Base-by-base conservation (phyloP, 2,113 vertebrate genomes). In the Cyprinodon variegatus region DNA sequence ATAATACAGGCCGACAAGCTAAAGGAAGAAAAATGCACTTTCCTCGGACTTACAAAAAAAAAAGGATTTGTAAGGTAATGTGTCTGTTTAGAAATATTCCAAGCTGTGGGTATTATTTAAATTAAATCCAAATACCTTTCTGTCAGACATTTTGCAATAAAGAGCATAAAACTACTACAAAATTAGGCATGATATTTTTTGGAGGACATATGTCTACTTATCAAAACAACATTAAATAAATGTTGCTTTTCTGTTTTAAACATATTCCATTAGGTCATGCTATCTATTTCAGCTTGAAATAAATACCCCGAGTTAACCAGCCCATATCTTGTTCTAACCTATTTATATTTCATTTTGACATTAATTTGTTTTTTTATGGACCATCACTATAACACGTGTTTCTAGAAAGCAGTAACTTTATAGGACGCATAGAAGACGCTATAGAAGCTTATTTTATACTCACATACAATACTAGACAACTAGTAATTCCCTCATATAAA, bases 401-500 rank as follows among this genome's bases (percentile, higher is more conserved):
- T 17, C 0, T 76, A 36, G 43, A n/a, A 76, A 76, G 37, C 15
- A 15, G 40, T 61, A 69, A 38, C 48, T 65, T 70, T 68, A 72
- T 7, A 7, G 15, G 37, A 71, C 29, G 68, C 36, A 29, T 43
- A 68, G 43, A 59, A 67, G 72, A 29, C 29, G 78, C 36, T 73
- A 78, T 17, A 72, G 73, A 83, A 78, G 75, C 66, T 79, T 78
- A 65, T 88, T 59, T 85, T 78, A 83, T 83, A 75, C 84, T 83
- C n/a, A 70, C 15, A 84, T 87, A 83, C 88, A 89, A 91, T 81
- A 89, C 73, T 83, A 65, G 65, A 77, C 70, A 62, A 61, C 77
- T 78, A 86, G 85, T 85, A 85, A 81, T 81, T 80, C 78, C 88
- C 86, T 91, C 69, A 78, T 77, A 90, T 90, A 90, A 84, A 92